These are phyloP conservation scores for Glandiceps talaboti DNA, from an alignment of 53 echinoderm and acorn worm species.

Conservation along the genomic window DNA sequence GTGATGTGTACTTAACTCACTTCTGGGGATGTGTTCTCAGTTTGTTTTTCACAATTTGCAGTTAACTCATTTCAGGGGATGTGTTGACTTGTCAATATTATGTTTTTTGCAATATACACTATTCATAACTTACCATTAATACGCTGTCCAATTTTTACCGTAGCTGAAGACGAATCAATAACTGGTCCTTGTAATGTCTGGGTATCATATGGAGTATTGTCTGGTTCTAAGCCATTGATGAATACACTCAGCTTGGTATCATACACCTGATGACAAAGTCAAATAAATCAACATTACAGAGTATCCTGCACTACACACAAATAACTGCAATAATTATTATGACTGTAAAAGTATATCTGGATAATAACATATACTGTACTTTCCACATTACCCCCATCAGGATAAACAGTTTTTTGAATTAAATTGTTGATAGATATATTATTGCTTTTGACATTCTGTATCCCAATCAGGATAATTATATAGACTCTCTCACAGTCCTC, in stretches of 20 bases:
- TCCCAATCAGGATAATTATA: too few species aligned
- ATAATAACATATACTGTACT: too few species aligned
- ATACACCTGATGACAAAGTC: constrained; percentile 69
- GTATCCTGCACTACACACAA: not conserved
- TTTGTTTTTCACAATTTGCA: too few species aligned
- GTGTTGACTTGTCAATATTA: not conserved
- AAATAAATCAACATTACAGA: not conserved
- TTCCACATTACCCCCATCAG: too few species aligned
- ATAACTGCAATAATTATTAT: not conserved
- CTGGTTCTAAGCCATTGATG: constrained; percentile 69
- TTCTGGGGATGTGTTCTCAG: too few species aligned
- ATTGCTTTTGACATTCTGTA: too few species aligned
- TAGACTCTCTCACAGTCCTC: too few species aligned
- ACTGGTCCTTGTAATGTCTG: constrained; percentile 56
- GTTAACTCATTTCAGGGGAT: too few species aligned
- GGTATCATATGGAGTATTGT: constrained; percentile 76
- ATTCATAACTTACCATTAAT: constrained; percentile 34
- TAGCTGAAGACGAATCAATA: constrained; percentile 41
- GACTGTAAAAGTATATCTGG: not conserved
- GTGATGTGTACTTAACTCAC: too few species aligned
- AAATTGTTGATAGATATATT: too few species aligned
- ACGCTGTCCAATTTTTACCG: constrained; percentile 72
- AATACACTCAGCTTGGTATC: constrained; percentile 79
- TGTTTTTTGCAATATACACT: too few species aligned
- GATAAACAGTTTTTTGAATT: too few species aligned